These are phyloP conservation scores for Petrosia ficiformis DNA, from an alignment of 37 sponge, comb jelly and placozoan genomes.

Conservation along the genomic window DNA sequence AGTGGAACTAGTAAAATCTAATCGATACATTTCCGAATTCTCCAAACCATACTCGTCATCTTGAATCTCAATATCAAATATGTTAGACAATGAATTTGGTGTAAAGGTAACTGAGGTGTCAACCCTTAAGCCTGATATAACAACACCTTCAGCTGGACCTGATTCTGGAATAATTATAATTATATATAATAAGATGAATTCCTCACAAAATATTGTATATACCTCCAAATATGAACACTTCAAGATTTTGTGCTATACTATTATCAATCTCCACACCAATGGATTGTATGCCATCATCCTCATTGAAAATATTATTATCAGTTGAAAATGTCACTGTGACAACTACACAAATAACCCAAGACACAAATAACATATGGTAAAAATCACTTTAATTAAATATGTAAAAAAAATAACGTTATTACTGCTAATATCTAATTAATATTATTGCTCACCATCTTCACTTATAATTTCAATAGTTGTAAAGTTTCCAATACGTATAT, in stretches of 20 bases:
- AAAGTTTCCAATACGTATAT: not conserved
- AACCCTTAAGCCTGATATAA: not conserved
- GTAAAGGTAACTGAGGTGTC: not conserved
- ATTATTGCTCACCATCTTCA: conserved; percentile 1
- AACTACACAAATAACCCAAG: too few species aligned
- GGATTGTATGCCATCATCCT: not conserved
- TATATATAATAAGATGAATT: too few species aligned
- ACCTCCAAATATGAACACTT: not conserved
- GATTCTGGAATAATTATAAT: too few species aligned
- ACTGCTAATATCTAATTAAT: too few species aligned
- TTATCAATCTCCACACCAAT: not conserved
- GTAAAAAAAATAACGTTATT: too few species aligned
- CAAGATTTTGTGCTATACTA: not conserved
- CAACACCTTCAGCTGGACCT: too few species aligned
- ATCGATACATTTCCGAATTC: not conserved
- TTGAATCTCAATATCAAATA: not conserved
- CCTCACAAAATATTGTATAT: too few species aligned
- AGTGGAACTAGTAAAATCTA: not conserved
- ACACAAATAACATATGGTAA: too few species aligned
- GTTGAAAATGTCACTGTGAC: not conserved
- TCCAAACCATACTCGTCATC: not conserved
- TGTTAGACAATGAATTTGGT: not conserved
- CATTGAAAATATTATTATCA: not conserved
- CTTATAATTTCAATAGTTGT: not conserved
- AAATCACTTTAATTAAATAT: not conserved